Evolutionary conservation across 2,797 vertebrate genomes (phyloP).

Genomic region (Geotrypetes seraphini): DNA sequence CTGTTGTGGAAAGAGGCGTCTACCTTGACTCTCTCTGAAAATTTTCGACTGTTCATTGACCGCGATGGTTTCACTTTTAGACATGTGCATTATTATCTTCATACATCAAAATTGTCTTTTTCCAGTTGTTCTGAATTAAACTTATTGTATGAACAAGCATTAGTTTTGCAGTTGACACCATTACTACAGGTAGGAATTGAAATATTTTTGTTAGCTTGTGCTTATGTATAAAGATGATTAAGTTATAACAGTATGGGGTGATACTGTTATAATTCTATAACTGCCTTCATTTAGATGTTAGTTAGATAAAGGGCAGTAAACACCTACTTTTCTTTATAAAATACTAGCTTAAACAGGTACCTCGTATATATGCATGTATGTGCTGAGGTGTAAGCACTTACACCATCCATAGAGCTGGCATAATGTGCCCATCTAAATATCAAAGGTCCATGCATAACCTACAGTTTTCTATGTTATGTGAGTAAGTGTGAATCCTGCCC

Average conservation of each 20-base stretch:
- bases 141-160: conserved; percentile 43
- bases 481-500: too few species aligned
- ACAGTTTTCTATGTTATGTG: too few species aligned
- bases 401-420: too few species aligned
- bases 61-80: conserved; percentile 50
- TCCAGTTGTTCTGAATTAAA: conserved; percentile 37
- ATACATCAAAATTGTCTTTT: conserved; percentile 43
- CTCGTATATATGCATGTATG: too few species aligned
- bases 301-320: too few species aligned
- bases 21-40: conserved; percentile 15
- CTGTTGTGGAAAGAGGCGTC: conserved; percentile 40
- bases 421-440: too few species aligned
- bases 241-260: not conserved
- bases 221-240: not conserved
- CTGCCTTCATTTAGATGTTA: too few species aligned
- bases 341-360: too few species aligned
- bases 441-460: too few species aligned
- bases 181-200: conserved; percentile 36
- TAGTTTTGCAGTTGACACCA: conserved; percentile 33
- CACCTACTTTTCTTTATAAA: too few species aligned
- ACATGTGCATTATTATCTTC: conserved; percentile 50
- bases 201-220: not conserved
- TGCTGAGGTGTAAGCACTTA: too few species aligned
- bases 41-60: conserved; percentile 42
- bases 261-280: not conserved